These are phyloP conservation scores for Odobenus rosmarus DNA, from an alignment of 2,113 vertebrate species.

Conservation along the genomic window DNA sequence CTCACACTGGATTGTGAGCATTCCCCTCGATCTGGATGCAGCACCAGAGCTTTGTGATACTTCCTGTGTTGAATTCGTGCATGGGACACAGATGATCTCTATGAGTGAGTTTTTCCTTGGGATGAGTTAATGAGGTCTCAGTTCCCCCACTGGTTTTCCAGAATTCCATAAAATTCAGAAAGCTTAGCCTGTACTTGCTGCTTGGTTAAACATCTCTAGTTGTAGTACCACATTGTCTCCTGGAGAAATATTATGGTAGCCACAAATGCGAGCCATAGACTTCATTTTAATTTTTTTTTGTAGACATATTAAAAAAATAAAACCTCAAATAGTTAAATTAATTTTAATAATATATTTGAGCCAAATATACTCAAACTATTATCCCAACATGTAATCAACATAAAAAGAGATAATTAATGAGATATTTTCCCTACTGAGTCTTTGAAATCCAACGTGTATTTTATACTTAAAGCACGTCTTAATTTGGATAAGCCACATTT, in stretches of 20 bases:
- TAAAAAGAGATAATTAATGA: background rate
- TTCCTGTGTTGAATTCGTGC: constrained; percentile 7
- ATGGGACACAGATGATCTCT: background rate
- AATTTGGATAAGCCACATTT: background rate
- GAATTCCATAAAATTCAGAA: background rate
- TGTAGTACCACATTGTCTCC: background rate
- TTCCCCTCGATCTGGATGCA: background rate
- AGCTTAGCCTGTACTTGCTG: background rate
- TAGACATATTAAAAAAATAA: background rate
- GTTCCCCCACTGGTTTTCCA: background rate
- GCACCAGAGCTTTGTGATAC: background rate
- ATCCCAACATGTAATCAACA: background rate
- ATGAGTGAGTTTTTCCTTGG: background rate
- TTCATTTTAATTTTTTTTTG: background rate
- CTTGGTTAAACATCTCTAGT: background rate
- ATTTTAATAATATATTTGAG: constrained; percentile 4
- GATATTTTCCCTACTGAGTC: background rate
- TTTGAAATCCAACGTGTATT: background rate
- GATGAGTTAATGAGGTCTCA: background rate
- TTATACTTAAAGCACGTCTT: background rate
- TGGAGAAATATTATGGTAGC: background rate
- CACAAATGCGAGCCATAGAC: background rate
- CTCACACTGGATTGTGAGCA: background rate
- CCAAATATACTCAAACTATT: background rate
- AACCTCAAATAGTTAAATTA: background rate